Evolutionary conservation across 2,888 invertebrate species (phyloP), one percentile per base, ranked within the genome.

Genomic region (Acrobasis repandana): DNA sequence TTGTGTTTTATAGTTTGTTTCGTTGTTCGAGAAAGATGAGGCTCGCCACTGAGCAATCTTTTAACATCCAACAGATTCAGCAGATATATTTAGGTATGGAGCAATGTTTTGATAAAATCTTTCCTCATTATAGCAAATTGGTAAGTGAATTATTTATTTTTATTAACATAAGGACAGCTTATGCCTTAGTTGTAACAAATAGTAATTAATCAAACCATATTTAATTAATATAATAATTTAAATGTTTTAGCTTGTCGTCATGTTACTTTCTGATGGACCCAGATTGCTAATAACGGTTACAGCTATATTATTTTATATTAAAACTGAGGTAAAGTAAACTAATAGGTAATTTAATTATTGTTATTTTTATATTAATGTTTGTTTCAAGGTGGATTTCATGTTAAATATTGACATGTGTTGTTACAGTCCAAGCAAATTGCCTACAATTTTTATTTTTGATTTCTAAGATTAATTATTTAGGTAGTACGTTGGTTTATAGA

Each of bases 41-140:
- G 5, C 36, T 18, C 6, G 15, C 8, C 5, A n/a, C 49, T 9
- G 58, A 58, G 16, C 8, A 15, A 1, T 36, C 48, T 36, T 58
- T 58, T 48, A 36, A 58, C 38, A n/a, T 58, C 1, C 49, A 48
- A 20, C 9, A 14, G 6, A 58, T 58, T 8, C 48, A 48, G 15
- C 33, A 58, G 15, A 47, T 18, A 9, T 58, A 58, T 38, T n/a
- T 58, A 2, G 18, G 49, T 18, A 34, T 58, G 18, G 36, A 33
- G 9, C 16, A 6, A 6, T 49, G 58, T 49, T 58, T 58, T 36
- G 36, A 58, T 18, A 58, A 58, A 49, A 58, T 58, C 11, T 20
- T 49, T 9, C 58, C 58, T 14, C 33, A 57, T 57, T 57, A 48
- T 16, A 48, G 47, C 34, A 57, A 57, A 34, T 34, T 49, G 58